These are phyloP conservation scores for Lethenteron reissneri DNA, from an alignment of 2,113 vertebrate species.

Conservation along the genomic window DNA sequence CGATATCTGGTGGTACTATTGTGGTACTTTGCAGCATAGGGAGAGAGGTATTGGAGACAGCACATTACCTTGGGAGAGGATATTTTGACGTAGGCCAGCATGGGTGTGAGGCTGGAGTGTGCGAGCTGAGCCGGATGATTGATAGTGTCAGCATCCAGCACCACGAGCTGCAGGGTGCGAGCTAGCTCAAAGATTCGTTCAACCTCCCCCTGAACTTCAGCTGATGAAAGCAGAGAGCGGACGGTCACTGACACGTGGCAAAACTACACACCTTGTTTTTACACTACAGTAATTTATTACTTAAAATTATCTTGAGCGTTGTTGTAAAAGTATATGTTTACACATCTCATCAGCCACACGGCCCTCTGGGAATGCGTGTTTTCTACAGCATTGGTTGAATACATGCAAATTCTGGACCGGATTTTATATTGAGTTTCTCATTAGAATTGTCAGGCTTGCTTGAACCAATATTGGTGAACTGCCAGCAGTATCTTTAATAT, in stretches of 20 bases:
- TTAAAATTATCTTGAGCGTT: neutral
- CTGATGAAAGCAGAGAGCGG: conserved; percentile 18
- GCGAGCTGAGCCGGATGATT: conserved; percentile 89
- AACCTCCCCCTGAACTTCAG: conserved; percentile 93
- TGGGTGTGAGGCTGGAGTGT: conserved; percentile 91
- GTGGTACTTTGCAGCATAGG: too few species aligned
- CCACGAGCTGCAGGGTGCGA: conserved; percentile 74
- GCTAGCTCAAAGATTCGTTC: conserved; percentile 93
- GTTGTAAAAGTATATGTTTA: neutral
- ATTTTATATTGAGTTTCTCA: too few species aligned
- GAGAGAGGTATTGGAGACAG: too few species aligned
- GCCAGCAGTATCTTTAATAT: too few species aligned
- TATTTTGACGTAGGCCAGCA: conserved; percentile 92
- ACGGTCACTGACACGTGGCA: neutral
- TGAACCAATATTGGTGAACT: too few species aligned
- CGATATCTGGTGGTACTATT: too few species aligned
- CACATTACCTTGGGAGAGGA: conserved; percentile 77
- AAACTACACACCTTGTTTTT: neutral
- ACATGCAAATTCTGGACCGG: too few species aligned
- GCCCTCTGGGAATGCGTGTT: too few species aligned
- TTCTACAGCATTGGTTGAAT: too few species aligned
- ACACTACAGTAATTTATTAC: neutral
- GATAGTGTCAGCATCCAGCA: conserved; percentile 89
- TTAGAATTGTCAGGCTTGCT: too few species aligned
- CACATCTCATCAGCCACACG: too few species aligned